Evolutionary conservation across 2,113 vertebrate species (phyloP).

Genomic region (Tringa solitaria): DNA sequence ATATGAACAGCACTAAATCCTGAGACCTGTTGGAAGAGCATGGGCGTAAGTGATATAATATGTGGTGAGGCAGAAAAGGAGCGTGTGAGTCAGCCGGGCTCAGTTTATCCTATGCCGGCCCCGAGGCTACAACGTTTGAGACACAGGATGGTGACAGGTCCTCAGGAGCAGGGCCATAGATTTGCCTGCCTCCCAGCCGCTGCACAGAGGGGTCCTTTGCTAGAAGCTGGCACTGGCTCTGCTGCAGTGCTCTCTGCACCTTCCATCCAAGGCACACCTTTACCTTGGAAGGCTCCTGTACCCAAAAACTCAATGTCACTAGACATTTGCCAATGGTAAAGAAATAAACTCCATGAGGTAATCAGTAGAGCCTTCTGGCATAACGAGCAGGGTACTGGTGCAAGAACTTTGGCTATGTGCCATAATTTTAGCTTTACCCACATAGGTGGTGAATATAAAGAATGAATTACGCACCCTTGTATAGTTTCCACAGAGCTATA

Average conservation of each 20-base stretch:
- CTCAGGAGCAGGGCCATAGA: background rate
- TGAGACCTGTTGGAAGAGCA: background rate
- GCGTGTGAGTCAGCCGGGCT: fast-evolving
- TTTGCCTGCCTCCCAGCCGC: background rate
- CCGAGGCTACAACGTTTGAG: background rate
- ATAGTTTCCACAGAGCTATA: background rate
- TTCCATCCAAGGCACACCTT: background rate
- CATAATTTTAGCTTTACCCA: background rate
- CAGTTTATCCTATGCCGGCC: background rate
- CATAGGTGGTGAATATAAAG: background rate
- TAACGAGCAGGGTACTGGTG: background rate
- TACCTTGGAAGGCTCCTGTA: background rate
- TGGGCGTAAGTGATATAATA: background rate
- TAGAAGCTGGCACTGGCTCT: background rate
- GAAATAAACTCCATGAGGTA: background rate
- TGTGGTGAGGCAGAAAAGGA: background rate
- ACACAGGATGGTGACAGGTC: background rate
- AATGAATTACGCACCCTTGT: background rate
- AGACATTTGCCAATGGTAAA: background rate
- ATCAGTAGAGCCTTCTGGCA: background rate
- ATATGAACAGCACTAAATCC: constrained; percentile 30
- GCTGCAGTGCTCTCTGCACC: background rate
- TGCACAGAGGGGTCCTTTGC: background rate
- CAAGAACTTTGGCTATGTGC: background rate
- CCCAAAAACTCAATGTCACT: background rate